Percentiles rank a stretch among this genome's conserved stretches.
These are phyloP conservation scores for Leucoraja erinaceus DNA, from an alignment of 2,113 vertebrate species.

Conservation along the genomic window DNA sequence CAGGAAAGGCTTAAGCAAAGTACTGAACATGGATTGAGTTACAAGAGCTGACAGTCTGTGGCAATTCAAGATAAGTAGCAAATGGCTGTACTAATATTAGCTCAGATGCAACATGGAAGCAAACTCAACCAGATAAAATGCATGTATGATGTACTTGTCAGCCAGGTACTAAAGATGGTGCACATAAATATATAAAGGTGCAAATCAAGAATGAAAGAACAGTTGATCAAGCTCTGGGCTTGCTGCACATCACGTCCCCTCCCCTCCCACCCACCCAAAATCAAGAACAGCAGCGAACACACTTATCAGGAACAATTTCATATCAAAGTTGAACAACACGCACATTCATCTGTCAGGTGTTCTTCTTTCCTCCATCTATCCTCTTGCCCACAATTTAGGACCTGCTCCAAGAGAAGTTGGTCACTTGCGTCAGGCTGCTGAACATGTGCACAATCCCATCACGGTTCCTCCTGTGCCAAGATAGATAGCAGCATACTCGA, in stretches of 20 bases:
- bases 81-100: background rate
- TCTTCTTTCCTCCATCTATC: background rate
- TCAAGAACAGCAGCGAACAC: slow-evolving; percentile 4
- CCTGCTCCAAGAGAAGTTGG: background rate
- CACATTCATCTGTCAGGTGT: background rate
- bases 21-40: background rate
- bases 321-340: background rate
- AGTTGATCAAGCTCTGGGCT: background rate
- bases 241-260: no score
- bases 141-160: background rate
- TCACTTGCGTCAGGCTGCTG: slow-evolving; percentile 7
- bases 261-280: no score
- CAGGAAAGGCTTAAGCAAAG: background rate
- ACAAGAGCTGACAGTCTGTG: background rate
- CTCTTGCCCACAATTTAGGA: background rate
- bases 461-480: background rate
- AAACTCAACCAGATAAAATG: background rate
- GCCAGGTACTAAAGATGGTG: background rate
- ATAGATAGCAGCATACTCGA: background rate
- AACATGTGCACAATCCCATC: background rate
- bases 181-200: background rate
- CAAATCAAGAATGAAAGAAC: background rate
- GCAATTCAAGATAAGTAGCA: background rate
- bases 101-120: background rate
- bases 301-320: background rate